Percentiles rank a stretch among this genome's conserved stretches.
Evolutionary conservation across 2,113 vertebrate species (phyloP).

Genomic region (Meleagris gallopavo): DNA sequence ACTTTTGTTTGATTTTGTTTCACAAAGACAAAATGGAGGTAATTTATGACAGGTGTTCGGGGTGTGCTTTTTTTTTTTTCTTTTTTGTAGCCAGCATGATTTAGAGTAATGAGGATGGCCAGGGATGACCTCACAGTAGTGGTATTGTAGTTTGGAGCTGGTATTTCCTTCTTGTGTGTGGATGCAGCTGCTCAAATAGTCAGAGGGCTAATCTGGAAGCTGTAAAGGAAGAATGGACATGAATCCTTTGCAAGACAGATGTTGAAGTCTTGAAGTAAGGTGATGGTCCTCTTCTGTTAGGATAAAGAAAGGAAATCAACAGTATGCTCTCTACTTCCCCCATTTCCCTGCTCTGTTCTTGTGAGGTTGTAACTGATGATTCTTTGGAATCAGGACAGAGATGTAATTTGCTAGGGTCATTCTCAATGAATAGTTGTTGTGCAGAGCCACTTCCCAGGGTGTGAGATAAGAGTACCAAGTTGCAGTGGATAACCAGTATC

Average conservation of each 20-base stretch:
- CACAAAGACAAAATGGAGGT: neutral
- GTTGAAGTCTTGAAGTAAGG: neutral
- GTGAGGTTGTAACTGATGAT: neutral
- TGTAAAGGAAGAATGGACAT: neutral
- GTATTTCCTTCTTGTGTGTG: neutral
- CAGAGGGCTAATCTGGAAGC: neutral
- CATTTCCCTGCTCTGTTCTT: neutral
- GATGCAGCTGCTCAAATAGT: neutral
- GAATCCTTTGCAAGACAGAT: neutral
- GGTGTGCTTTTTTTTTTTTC: neutral
- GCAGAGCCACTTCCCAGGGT: neutral
- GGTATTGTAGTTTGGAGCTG: constrained; percentile 9
- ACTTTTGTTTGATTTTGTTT: neutral
- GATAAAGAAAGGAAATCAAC: neutral
- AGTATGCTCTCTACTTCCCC: neutral
- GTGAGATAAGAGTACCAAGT: neutral
- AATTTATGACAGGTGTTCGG: neutral
- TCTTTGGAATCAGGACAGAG: neutral
- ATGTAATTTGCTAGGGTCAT: neutral
- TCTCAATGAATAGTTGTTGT: neutral
- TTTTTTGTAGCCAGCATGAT: neutral
- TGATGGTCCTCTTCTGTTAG: neutral
- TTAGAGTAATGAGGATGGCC: neutral
- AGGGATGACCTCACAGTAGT: neutral
- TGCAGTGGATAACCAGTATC: neutral